phyloP scores from a whole-genome alignment of 1,140 invertebrate species.

The Drosophila bifasciata region DNA sequence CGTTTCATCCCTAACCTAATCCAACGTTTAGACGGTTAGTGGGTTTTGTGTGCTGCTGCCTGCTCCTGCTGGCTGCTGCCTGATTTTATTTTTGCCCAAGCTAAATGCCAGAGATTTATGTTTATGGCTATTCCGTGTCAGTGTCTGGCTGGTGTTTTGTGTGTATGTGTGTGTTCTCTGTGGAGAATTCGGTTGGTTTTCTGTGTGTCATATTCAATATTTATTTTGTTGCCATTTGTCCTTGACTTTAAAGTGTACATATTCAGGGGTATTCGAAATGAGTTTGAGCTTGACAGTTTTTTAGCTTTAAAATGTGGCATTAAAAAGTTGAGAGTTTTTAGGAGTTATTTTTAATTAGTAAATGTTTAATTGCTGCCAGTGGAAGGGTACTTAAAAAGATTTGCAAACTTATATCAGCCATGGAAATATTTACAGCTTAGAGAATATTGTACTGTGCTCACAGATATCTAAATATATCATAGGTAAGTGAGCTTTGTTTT shows the following conservation, averaged over 20 bases:
- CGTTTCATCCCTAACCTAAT: slow-evolving; percentile 29
- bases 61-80: slow-evolving; percentile 14
- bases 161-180: slow-evolving; percentile 10
- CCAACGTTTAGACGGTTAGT: slow-evolving; percentile 49
- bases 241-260: slow-evolving; percentile 16
- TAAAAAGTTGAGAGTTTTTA: too few relatives aligned
- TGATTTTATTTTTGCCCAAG: slow-evolving; percentile 58
- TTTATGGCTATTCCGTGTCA: slow-evolving; percentile 51
- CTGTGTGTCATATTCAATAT: slow-evolving; percentile 26
- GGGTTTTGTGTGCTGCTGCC: slow-evolving; percentile 30
- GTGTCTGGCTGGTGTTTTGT: slow-evolving; percentile 35
- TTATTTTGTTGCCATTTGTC: slow-evolving; percentile 17
- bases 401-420: too few relatives aligned
- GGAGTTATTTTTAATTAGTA: background rate
- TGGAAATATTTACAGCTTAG: too few relatives aligned
- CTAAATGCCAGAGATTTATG: slow-evolving; percentile 74
- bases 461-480: too few relatives aligned
- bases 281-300: background rate
- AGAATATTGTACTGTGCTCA: too few relatives aligned
- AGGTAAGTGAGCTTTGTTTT: too few relatives aligned
- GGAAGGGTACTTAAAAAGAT: too few relatives aligned
- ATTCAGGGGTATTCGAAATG: background rate
- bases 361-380: background rate
- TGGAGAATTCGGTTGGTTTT: background rate
- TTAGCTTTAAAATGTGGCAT: too few relatives aligned